Evolutionary conservation across 2,797 vertebrate genomes (phyloP), one percentile per base, ranked within the genome.

Genomic region (Gila robusta): DNA sequence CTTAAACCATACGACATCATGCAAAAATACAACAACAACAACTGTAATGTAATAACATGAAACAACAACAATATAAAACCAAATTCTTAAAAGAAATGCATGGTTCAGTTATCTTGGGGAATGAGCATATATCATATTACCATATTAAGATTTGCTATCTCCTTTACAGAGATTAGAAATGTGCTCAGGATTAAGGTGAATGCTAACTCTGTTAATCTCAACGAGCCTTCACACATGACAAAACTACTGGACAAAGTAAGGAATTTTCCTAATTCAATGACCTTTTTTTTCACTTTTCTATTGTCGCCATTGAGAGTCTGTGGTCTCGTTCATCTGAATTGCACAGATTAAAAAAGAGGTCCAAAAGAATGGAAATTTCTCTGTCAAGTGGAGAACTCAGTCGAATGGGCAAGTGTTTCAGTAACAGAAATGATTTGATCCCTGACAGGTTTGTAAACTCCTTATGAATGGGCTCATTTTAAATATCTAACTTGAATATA

Each of bases 131-230:
- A 39, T 39, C 49, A n/a, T 14, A 59, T 78, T 21, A 35, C 32
- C 49, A 54, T 23, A 5, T 47, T 11, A 28, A 11, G 3, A 6
- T 21, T 6, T n/a, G 14, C 32, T 37, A 12, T 74, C 0, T 72
- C 4, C 7, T 80, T 73, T 14, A 72, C 69, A 85, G 84, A 72
- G 6, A 37, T 85, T 47, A 73, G 12, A 85, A 73, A 62, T 72
- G 77, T 85, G 6, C 28, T 85, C 26, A 64, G 41, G 54, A 64
- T 85, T 73, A 41, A 80, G 39, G 67, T 85, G 23, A 49, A 21
- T 1, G 5, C 17, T 5, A 62, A 56, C 32, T 56, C 66, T 11
- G 52, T 21, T 2, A 9, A 73, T 37, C 84, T 54, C 7, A 85
- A 73, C 0, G 17, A 35, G 17, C 21, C 47, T 28, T 62, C 19